Conservation (phyloP, 2,888 invertebrate species). For the Lasioglossum marginatum region DNA sequence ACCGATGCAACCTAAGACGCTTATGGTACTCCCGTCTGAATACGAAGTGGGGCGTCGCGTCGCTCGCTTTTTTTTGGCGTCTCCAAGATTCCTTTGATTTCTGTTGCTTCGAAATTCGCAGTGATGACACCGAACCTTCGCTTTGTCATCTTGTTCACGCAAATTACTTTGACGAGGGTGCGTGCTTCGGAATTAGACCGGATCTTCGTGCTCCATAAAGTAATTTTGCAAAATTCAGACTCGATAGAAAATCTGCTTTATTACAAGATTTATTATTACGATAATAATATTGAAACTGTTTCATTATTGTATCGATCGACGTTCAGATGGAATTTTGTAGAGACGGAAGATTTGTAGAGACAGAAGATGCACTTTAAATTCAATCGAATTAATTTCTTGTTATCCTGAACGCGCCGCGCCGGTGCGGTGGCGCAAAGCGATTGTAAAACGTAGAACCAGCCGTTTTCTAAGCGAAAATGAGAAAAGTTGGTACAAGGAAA, state of each 20-base stretch:
- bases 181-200: neutral
- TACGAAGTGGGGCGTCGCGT: conserved; percentile 7
- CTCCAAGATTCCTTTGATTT: conserved; percentile 4
- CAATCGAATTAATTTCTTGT: neutral
- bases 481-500: conserved; percentile 24
- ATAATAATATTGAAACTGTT: neutral
- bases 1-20: conserved; percentile 28
- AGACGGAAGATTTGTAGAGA: no score
- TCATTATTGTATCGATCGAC: neutral
- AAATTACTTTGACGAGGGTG: neutral
- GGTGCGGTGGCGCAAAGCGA: no score
- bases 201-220: neutral
- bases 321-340: no score
- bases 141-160: neutral
- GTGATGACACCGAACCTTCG: neutral
- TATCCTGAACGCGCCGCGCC: neutral
- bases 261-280: neutral
- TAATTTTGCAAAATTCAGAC: neutral
- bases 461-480: conserved; percentile 9
- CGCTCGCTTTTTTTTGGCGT: neutral
- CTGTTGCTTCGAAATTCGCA: neutral
- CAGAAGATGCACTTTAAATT: neutral
- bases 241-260: neutral
- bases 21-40: neutral
- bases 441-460: neutral